Conservation (phyloP, 1,140 invertebrate species). For the Rhyzopertha dominica region DNA sequence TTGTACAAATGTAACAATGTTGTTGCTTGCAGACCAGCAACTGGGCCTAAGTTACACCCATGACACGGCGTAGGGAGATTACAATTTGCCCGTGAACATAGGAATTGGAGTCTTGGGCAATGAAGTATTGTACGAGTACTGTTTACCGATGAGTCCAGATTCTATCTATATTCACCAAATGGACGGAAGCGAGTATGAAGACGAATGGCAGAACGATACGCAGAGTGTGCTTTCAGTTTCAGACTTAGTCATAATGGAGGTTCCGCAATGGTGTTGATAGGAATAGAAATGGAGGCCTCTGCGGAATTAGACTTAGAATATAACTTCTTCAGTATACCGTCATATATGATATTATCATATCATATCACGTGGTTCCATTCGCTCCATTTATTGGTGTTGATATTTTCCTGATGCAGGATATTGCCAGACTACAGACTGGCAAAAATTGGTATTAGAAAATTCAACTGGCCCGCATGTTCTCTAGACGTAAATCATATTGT, state of each 20-base stretch:
- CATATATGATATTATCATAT: no score
- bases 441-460: background rate
- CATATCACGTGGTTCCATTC: background rate
- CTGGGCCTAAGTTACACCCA: background rate
- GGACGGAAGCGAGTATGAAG: background rate
- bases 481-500: background rate
- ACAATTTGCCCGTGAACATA: slow-evolving; percentile 3
- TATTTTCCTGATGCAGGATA: slow-evolving; percentile 3
- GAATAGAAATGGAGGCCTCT: no score
- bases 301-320: no score
- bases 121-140: slow-evolving; percentile 3
- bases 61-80: background rate
- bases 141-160: slow-evolving; percentile 1
- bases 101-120: background rate
- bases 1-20: slow-evolving; percentile 1
- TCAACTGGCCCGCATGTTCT: background rate
- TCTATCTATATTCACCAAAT: background rate
- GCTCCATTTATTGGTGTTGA: slow-evolving; percentile 2
- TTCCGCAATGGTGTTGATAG: no score
- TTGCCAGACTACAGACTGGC: background rate
- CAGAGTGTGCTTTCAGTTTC: background rate
- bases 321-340: no score
- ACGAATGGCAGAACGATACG: slow-evolving; percentile 2
- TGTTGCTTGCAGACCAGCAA: background rate
- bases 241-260: background rate